These are phyloP conservation scores for Lepidocyrtoides sp. DNA, from an alignment of 2,888 invertebrate genomes.

Conservation along the genomic window DNA sequence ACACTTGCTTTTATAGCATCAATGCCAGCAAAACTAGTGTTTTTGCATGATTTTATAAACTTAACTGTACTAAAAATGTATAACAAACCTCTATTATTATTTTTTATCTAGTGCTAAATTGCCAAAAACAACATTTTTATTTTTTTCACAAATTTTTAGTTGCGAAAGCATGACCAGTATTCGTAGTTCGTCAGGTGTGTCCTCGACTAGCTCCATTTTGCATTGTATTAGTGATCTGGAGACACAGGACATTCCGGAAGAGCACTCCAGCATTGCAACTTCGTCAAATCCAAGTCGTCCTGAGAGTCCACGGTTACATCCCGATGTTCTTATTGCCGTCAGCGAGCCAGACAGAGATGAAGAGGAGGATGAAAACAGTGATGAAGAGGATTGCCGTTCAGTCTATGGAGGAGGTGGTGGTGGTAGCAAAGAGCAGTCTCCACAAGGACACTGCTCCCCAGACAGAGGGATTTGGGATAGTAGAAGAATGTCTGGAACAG, in stretches of 20 bases:
- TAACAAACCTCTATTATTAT: conserved; percentile 46
- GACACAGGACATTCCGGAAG: conserved; percentile 79
- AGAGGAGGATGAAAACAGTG: conserved; percentile 59
- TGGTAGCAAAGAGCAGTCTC: conserved; percentile 58
- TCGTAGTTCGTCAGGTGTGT: conserved; percentile 85
- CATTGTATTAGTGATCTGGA: conserved; percentile 85
- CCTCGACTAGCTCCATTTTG: conserved; percentile 85
- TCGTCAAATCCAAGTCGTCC: conserved; percentile 71
- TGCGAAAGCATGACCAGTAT: conserved; percentile 85
- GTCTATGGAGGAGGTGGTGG: conserved; percentile 43
- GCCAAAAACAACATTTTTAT: conserved; percentile 65
- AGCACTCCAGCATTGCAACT: conserved; percentile 73
- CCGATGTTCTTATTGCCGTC: conserved; percentile 83
- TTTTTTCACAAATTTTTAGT: conserved; percentile 81
- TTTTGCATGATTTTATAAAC: conserved; percentile 22
- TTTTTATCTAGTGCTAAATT: conserved; percentile 64
- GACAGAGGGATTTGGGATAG: conserved; percentile 47
- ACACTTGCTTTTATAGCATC: conserved; percentile 56
- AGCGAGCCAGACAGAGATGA: conserved; percentile 81
- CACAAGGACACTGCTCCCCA: conserved; percentile 43
- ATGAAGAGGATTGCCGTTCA: conserved; percentile 50
- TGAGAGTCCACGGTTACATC: conserved; percentile 76
- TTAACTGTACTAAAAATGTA: conserved; percentile 39
- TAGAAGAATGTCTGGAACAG: conserved; percentile 64
- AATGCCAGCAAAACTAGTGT: conserved; percentile 49